Percentiles rank a stretch among this genome's conserved stretches.
Conservation (phyloP, 2,888 invertebrate genomes). For the Tetropium fuscum region DNA sequence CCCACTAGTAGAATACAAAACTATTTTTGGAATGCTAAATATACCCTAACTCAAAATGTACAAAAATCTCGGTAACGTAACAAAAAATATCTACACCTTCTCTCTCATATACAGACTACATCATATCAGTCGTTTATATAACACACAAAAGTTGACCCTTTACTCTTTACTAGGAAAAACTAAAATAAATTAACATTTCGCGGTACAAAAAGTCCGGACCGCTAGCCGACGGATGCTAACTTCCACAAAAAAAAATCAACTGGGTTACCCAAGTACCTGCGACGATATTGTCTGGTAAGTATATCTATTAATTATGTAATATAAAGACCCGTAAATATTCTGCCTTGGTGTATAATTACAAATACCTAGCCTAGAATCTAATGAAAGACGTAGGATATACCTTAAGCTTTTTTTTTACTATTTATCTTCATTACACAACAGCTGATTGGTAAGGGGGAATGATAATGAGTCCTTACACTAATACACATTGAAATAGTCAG, state of each 20-base stretch:
- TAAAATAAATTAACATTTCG: constrained; percentile 21
- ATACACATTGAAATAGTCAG: constrained; percentile 19
- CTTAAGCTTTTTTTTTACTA: constrained; percentile 27
- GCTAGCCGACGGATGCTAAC: constrained; percentile 4
- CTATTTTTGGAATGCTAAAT: constrained; percentile 45
- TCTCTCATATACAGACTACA: constrained; percentile 43
- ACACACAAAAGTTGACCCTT: constrained; percentile 28
- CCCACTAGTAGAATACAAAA: constrained; percentile 7
- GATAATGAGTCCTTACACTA: constrained; percentile 18
- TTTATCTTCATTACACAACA: constrained; percentile 28
- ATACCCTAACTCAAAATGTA: constrained; percentile 29
- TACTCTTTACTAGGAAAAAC: constrained; percentile 21
- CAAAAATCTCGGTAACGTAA: constrained; percentile 51
- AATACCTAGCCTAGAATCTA: constrained; percentile 53
- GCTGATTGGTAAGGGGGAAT: constrained; percentile 28
- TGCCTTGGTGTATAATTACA: constrained; percentile 52
- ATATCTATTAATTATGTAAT: constrained; percentile 41
- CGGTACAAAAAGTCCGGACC: constrained; percentile 12
- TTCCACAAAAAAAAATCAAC: constrained; percentile 3
- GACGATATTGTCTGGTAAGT: constrained; percentile 9
- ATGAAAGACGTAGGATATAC: constrained; percentile 61
- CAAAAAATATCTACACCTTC: constrained; percentile 47
- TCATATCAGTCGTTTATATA: constrained; percentile 45
- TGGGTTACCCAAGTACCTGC: constrained; percentile 16
- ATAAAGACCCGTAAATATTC: constrained; percentile 58